Base-by-base conservation (phyloP, 2,113 vertebrate species). In the Oryzias woworae region DNA sequence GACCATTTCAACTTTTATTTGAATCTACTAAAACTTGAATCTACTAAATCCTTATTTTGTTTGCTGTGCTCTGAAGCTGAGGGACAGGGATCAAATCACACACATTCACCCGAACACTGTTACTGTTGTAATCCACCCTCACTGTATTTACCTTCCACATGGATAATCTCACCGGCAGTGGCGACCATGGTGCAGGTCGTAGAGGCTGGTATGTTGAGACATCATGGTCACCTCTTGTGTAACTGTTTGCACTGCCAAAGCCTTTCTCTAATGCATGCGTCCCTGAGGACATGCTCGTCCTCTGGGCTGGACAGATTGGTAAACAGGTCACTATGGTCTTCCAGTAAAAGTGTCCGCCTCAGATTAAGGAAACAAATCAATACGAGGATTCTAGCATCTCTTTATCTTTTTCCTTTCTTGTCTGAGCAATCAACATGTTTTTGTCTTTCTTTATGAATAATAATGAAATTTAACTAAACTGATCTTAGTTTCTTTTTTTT, bases 221-320 rank as follows among this genome's bases (percentile, higher is more conserved):
- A 64, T 24, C 1, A 20, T 65, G 73, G 76, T 71, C 68, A 69
- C 17, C n/a, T 44, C 79, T 62, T 85, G 70, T 87, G 78, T 70
- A 88, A 87, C 62, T 85, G 77, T 88, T 88, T 83, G 66, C 69
- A 60, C 83, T 83, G 52, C 48, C 44, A 16, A 46, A 79, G 63
- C 16, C 53, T 47, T 26, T 10, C 52, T 78, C 49, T 78, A 58
- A 78, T 75, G 63, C 62, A 43, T 2, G 43, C 46, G 53, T 77
- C 68, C 80, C 83, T 1, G 69, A 75, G 79, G 81, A 71, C 58
- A 5, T 3, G 44, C 66, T 36, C 18, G 66, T 73, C 63, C 73
- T 80, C 49, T 58, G 64, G 58, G 72, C 52, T 64, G 53, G 24
- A 55, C 53, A 69, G 48, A 74, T 75, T 63, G 70, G 63, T 76